Base-by-base conservation (phyloP, 2,888 invertebrate species). In the Drosophila recens region DNA sequence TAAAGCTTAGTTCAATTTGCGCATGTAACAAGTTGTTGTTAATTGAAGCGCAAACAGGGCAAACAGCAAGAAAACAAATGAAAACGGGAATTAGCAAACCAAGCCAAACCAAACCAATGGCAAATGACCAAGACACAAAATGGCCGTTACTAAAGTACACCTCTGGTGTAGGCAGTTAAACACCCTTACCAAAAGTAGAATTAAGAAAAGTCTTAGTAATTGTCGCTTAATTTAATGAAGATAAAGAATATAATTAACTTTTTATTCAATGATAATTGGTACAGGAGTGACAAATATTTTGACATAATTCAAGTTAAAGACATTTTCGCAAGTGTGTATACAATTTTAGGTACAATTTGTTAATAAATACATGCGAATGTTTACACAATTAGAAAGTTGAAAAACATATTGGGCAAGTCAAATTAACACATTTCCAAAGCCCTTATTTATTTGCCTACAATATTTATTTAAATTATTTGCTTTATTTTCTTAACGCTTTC, bases 1-100 rank as follows among this genome's bases (percentile, higher is more conserved):
- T 53, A 71, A 71, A 78, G 78, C 72, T 71, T 80, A 75, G 80
- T 73, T 78, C 78, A 79, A 79, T 87, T 89, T 82, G 89, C 74
- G 79, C 75, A 89, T 84, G 80, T 89, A 89, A 89, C 89, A 90
- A 84, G 85, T 89, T 84, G 80, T 80, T 89, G 89, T 83, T 89
- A 89, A 89, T 89, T 90, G 81, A 85, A 74, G 71, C 67, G 69
- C 81, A 89, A 90, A 89, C 71, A 87, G 67, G 69, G 46, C 65
- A 67, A 67, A 57, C 56, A 45, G 34, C 56, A 4, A 42, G 59
- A 72, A 72, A 87, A 85, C 68, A 82, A 82, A 53, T 77, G 65
- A 72, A 80, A 82, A 57, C 51, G 73, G 67, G 64, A 75, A 80
- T 80, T 75, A 80, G 82, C 72, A 54, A 67, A 61, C 65, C 34